Evolutionary conservation across 2,888 invertebrate species (phyloP).

Genomic region (Campaea margaritaria): DNA sequence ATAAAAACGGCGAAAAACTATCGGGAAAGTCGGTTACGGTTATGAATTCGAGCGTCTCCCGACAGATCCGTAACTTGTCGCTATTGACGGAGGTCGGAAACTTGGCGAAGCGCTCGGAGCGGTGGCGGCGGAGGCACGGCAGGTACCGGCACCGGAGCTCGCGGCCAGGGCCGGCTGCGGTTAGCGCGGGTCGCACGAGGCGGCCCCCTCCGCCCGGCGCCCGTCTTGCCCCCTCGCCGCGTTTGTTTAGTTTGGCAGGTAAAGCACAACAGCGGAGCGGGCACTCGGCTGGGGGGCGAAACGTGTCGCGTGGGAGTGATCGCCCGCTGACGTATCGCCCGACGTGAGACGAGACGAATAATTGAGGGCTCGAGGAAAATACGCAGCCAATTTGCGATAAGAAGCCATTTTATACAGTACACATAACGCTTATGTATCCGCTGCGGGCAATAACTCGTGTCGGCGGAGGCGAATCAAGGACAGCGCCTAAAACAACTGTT

Average conservation of each 20-base stretch:
- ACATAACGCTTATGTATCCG: conserved; percentile 25
- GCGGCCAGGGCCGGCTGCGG: conserved; percentile 59
- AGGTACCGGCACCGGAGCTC: conserved; percentile 43
- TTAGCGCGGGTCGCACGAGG: conserved; percentile 58
- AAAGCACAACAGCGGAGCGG: conserved; percentile 62
- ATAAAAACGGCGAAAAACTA: conserved; percentile 36
- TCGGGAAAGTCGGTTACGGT: conserved; percentile 48
- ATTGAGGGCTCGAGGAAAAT: conserved; percentile 56
- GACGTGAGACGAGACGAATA: conserved; percentile 50
- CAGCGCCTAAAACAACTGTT: conserved; percentile 10
- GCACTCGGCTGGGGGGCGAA: conserved; percentile 46
- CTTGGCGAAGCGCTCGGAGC: conserved; percentile 48
- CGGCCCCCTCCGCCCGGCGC: conserved; percentile 48
- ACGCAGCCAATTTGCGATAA: conserved; percentile 44
- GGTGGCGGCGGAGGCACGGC: conserved; percentile 44
- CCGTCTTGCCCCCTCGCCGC: conserved; percentile 49
- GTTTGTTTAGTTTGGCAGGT: conserved; percentile 77
- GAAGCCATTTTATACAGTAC: conserved; percentile 30
- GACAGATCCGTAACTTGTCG: conserved; percentile 52
- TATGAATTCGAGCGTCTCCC: conserved; percentile 55
- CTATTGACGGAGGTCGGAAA: conserved; percentile 62
- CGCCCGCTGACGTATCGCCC: conserved; percentile 58
- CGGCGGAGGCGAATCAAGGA: conserved; percentile 1
- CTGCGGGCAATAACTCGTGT: conserved; percentile 18
- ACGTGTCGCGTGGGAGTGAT: conserved; percentile 64